Percentiles rank a stretch among this genome's conserved stretches.
Evolutionary conservation across 1,140 invertebrate genomes (phyloP).

Genomic region (Hylaeus anthracinus): DNA sequence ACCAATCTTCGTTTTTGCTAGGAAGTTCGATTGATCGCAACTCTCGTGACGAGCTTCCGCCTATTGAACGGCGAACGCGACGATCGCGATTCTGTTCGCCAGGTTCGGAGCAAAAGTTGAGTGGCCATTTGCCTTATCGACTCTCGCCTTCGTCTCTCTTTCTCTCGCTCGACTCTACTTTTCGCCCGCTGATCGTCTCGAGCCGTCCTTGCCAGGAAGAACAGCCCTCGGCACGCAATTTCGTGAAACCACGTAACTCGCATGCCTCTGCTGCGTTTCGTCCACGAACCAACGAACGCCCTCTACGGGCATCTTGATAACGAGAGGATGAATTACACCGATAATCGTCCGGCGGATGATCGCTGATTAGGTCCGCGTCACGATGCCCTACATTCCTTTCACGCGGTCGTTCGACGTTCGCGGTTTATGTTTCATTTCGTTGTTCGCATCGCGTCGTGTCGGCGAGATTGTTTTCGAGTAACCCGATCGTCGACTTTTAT

Average conservation of each 20-base stretch:
- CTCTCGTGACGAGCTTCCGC: no score
- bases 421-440: not conserved
- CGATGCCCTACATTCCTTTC: constrained; percentile 43
- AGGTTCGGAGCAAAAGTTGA: constrained; percentile 63
- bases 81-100: no score
- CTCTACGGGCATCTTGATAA: constrained; percentile 41
- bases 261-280: constrained; percentile 64
- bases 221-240: constrained; percentile 71
- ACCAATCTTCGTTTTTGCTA: not conserved
- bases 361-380: constrained; percentile 26
- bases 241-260: constrained; percentile 61
- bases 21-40: no score
- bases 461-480: not conserved
- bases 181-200: not conserved
- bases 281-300: constrained; percentile 29
- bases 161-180: constrained; percentile 16
- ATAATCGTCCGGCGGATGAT: constrained; percentile 40
- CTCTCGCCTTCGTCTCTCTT: constrained; percentile 49
- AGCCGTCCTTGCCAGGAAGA: constrained; percentile 70
- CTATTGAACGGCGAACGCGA: not conserved
- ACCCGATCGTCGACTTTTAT: not conserved
- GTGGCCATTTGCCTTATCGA: constrained; percentile 74
- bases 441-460: not conserved
- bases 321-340: constrained; percentile 43
- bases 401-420: not conserved